Base-by-base conservation (phyloP, 92 coral and sea anemone species). In the Heliopora coerulea region DNA sequence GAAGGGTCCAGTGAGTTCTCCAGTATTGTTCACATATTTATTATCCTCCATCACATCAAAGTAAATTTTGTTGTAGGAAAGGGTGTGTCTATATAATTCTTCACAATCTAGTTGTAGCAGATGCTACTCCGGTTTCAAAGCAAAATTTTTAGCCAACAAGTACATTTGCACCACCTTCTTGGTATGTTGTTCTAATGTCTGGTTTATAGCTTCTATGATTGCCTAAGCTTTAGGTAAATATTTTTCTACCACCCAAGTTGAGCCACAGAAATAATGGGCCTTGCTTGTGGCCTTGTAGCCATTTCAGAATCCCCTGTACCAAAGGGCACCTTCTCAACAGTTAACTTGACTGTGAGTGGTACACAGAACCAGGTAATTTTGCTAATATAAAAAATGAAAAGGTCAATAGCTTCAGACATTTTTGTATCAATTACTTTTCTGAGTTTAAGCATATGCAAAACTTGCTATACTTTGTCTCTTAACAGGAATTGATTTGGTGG, bases 91-190 rank as follows among this genome's bases (percentile, higher is more conserved):
- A 10, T n/a, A 46, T 46, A 46, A n/a, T 8, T 15, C 2, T 46
- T n/a, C 52, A 46, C 7, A 46, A 46, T 2, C 12, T 46, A 6
- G 17, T 46, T 46, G 17, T 46, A 6, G 2, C 52, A 46, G n/a
- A 10, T 46, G 2, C 15, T 46, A n/a, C 15, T 10, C 7, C n/a
- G 15, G 52, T 46, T 46, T 10, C 15, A 6, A 10, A 6, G 52
- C 52, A 46, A 46, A 46, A 15, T 46, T 46, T n/a, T 46, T 46
- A 2, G 90, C 90, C 56, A 86, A 59, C 37, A 70, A 54, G 28
- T 86, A 86, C 86, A 78, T 82, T 44, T 86, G 88, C 18, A 84
- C 88, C 3, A 56, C 49, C 64, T 79, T 79, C 11, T 44, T 40
- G 15, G 88, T 84, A 63, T 84, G 88, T 60, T 84, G 41, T 37